A percentile compares a stretch with the other conserved stretches of the same genome.
phyloP scores from a whole-genome alignment of 2,113 vertebrate genomes.

The Raja brachyura region DNA sequence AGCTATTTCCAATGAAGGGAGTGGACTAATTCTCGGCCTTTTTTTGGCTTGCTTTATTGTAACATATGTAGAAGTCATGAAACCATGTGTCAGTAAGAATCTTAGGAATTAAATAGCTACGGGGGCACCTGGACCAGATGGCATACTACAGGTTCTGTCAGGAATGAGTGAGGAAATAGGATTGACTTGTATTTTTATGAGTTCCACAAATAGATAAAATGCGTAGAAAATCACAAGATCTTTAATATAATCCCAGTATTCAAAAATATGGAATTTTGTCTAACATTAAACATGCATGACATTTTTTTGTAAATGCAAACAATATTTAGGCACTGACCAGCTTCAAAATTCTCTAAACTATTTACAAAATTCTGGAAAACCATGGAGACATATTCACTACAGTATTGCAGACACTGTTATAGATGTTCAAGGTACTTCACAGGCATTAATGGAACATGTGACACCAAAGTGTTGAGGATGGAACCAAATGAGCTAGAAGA shows the following conservation, averaged over 20 bases:
- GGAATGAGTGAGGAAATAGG: not conserved
- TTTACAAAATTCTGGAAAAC: not conserved
- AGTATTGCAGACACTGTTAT: not conserved
- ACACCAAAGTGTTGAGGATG: not conserved
- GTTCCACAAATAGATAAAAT: not conserved
- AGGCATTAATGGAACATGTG: not conserved
- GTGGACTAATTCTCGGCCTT: not conserved
- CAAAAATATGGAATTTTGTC: not conserved
- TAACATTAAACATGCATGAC: not conserved
- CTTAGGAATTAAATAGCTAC: conserved; percentile 21
- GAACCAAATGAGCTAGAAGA: not conserved
- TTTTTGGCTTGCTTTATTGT: not conserved
- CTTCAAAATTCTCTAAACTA: not conserved
- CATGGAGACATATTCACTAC: not conserved
- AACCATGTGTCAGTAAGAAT: conserved; percentile 17
- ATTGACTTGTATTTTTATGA: not conserved
- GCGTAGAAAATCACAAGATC: not conserved
- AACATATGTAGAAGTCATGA: conserved; percentile 1
- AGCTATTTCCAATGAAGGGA: not conserved
- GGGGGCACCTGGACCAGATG: conserved; percentile 11
- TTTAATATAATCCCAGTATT: not conserved
- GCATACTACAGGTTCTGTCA: not conserved
- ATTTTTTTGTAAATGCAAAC: not conserved
- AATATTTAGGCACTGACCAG: not conserved
- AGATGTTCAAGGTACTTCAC: too few relatives aligned